Evolutionary conservation across 2,888 invertebrate species (phyloP), one percentile per base, ranked within the genome.

Genomic region (Odontomyia ornata): DNA sequence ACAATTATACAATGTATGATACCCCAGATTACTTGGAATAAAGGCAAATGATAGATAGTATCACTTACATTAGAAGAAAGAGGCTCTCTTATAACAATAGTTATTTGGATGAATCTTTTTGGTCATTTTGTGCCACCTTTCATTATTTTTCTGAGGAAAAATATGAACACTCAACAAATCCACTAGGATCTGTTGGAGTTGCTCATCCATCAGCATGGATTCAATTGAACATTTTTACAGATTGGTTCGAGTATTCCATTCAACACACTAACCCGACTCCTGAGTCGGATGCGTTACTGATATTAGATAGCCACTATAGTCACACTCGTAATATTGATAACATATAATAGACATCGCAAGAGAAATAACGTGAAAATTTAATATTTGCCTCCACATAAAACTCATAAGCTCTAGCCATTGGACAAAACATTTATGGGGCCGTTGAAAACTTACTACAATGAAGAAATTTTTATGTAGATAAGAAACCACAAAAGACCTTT

Each of bases 371-470:
- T 83, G 2, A 79, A 79, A 36, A 83, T 84, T 23, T 76, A 84
- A 15, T 83, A 80, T 15, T 79, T 84, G 77, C 85, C 84, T 62
- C 83, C 82, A 64, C 83, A 85, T 76, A 80, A 82, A 13, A 83
- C 83, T 1, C 83, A 84, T 78, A 83, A 84, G 76, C 18, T 85
- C 46, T 83, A 84, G 77, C 83, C 83, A n/a, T 57, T 84, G 30
- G 84, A 85, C 72, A 83, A 81, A 28, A 81, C 82, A 2, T 83
- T 85, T 36, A 85, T 84, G 83, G 81, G 82, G 5, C 81, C 83
- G 7, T 78, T 84, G n/a, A 85, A 84, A 81, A 78, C 80, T 4
- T 82, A 83, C 71, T 85, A 85, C 75, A 83, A 81, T 79, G 82
- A 84, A 76, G 80, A 81, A 80, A 79, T 83, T 72, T 67, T 81